Base-by-base conservation (phyloP, 2,113 vertebrate species). In the Lamprologus tigripictilis region DNA sequence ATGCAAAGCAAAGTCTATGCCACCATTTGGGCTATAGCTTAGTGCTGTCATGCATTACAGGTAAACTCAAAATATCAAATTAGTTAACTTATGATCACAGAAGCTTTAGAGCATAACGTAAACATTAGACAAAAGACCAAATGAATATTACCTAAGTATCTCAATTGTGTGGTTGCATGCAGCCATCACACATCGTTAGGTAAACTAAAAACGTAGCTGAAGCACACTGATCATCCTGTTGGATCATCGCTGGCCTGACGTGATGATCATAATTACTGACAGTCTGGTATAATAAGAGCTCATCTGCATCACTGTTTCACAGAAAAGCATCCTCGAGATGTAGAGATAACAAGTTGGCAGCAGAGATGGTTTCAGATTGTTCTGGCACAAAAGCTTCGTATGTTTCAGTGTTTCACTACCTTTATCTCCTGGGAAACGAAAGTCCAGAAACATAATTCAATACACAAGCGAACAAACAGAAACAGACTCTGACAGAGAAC, bases 391-490 rank as follows among this genome's bases (percentile, higher is more conserved):
- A 31, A 0, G 57, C 57, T 31, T 1, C 1, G 14, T 6, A 61
- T 31, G 14, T 31, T 61, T 61, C 57, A 31, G 14, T 61, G 57
- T 33, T 31, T 61, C 28, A 1, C 57, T 6, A 10, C 26, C 57
- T 31, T 10, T 31, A 31, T 61, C 14, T 61, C 8, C 28, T 17
- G 14, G 57, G 5, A 61, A 61, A 33, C 0, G 0, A 61, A 33
- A 61, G 55, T 17, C 55, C 26, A 61, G 8, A 9, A 33, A 33
- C 4, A 0, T 7, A n/a, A 63, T 33, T 33, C 57, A 35, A 7
- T 2, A 35, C 58, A 35, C 28, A 63, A 19, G 58, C 2, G 0
- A 63, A 63, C 16, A 0, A 61, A 58, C 58, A 63, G 4, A 63
- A 63, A 63, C 28, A 7, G 3, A 17, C 16, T 33, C 28, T 0